Conservation (phyloP, 1,140 invertebrate genomes). For the Heterodera carotae region DNA sequence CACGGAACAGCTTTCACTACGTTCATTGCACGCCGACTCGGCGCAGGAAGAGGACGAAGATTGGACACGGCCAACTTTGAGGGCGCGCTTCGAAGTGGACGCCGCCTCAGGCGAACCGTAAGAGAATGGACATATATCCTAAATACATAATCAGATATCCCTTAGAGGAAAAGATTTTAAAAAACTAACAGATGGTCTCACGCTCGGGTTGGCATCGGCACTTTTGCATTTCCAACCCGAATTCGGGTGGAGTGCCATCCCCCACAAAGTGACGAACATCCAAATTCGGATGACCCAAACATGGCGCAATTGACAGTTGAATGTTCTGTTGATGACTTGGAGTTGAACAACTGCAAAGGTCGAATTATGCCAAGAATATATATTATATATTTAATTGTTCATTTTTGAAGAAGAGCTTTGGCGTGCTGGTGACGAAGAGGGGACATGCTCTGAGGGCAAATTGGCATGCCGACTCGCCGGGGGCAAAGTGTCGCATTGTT, state of each 20-base stretch:
- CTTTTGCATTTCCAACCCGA: constrained; percentile 49
- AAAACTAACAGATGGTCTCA: constrained; percentile 45
- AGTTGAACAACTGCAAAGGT: constrained; percentile 49
- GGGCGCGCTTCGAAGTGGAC: constrained; percentile 45
- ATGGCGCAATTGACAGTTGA: constrained; percentile 38
- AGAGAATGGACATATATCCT: background rate
- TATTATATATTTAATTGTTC: background rate
- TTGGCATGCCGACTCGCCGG: constrained; percentile 7
- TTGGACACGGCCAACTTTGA: constrained; percentile 51
- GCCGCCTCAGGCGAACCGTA: constrained; percentile 37
- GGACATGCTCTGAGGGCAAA: background rate
- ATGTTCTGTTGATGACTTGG: constrained; percentile 49
- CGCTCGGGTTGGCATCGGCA: constrained; percentile 46
- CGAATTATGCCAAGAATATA: background rate
- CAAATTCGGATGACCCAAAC: constrained; percentile 11
- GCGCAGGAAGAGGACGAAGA: constrained; percentile 50
- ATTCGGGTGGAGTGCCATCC: constrained; percentile 55
- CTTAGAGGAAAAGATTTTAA: constrained; percentile 3
- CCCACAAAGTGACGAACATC: background rate
- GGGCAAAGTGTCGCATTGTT: background rate
- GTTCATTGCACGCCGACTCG: constrained; percentile 4
- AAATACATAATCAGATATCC: no score
- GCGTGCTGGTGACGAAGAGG: background rate
- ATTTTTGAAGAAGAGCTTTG: constrained; percentile 12
- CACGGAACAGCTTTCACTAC: constrained; percentile 45